Evolutionary conservation across 37 sponge, comb jelly and placozoan species (phyloP), one percentile per base, ranked within the genome.

Genomic region (Dysidea cf. avara): DNA sequence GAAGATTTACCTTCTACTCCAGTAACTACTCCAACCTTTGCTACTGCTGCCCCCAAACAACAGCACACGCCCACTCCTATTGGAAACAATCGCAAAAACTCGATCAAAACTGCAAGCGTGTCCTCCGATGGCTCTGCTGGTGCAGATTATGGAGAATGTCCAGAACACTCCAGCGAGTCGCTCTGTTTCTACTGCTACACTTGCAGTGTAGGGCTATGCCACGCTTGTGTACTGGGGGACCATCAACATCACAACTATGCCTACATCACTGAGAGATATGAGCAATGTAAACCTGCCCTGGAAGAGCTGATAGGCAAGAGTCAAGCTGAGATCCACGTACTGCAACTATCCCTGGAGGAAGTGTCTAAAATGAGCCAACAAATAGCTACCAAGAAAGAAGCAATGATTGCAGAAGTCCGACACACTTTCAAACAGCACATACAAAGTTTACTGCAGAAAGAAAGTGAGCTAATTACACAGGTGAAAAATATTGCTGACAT

Each of bases 231-330:
- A 36, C 24, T 40, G 9, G 25, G 2, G 22, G 66, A 79, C 26
- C 89, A 88, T 50, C 32, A 83, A 22, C 66, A 74, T 37, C 89
- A 88, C 75, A 73, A 39, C 53, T 56, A 54, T 58, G 39, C 74
- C 20, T 25, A 53, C 36, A 39, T 74, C 33, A 53, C 26, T 31
- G 71, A 79, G 30, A 64, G 63, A 1, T 75, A 69, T 26, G 55
- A n/a, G 2, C 68, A 22, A 0, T 47, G 61, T 25, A 53, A 39
- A 21, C 74, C 72, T 24, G 7, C 37, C 48, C 47, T 73, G 6
- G 64, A 66, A 2, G 56, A 56, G 13, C 54, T 88, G 7, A 31
- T 69, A 16, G 48, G 53, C 25, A 73, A 40, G 29, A 60, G 61
- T 30, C 56, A 58, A 39, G 67, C 59, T 12, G 70, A 83, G 58